Base-by-base conservation (phyloP, 2,113 vertebrate species). In the Nestor notabilis region DNA sequence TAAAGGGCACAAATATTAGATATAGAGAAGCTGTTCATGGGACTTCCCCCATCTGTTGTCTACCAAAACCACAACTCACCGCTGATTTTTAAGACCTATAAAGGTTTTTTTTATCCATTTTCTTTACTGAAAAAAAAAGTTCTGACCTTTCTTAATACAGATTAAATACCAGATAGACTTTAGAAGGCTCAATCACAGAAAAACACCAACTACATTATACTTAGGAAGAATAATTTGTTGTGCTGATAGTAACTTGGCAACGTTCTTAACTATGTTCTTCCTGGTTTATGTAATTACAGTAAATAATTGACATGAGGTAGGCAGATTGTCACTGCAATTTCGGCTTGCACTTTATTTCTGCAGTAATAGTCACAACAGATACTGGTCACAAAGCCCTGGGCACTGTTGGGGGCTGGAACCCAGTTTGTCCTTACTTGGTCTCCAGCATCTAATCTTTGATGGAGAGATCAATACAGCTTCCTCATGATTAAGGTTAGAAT, bases 191-290 rank as follows among this genome's bases (percentile, higher is more conserved):
- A 68, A 33, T 41, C 8, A 2, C 4, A 91, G 65, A 83, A 94
- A 61, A 92, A 75, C 74, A 74, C 46, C 68, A 41, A 23, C 80
- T 35, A 21, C 69, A 35, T 69, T 91, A 49, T 33, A 27, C 56
- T 79, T 7, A 53, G 69, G 60, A 92, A 74, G 77, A 95, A 56
- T 69, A 69, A 95, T 76, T 33, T 61, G 74, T 74, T 74, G 83
- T 65, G 60, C 90, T 83, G 96, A 97, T 95, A 96, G 95, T 96
- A 96, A 92, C 95, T 56, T 87, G 92, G 95, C 95, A 93, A 95
- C 96, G 0, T 87, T 41, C 94, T 14, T 56, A 68, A 84, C 83
- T 41, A 4, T 69, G 65, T 47, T 93, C 92, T 96, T 96, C 97
- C 95, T 93, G 93, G 88, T 94, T 95, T 89, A 82, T 66, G 17